A percentile compares a stretch with the other conserved stretches of the same genome.
These are phyloP conservation scores for Pavo muticus DNA, from an alignment of 2,113 vertebrate species.

Conservation along the genomic window DNA sequence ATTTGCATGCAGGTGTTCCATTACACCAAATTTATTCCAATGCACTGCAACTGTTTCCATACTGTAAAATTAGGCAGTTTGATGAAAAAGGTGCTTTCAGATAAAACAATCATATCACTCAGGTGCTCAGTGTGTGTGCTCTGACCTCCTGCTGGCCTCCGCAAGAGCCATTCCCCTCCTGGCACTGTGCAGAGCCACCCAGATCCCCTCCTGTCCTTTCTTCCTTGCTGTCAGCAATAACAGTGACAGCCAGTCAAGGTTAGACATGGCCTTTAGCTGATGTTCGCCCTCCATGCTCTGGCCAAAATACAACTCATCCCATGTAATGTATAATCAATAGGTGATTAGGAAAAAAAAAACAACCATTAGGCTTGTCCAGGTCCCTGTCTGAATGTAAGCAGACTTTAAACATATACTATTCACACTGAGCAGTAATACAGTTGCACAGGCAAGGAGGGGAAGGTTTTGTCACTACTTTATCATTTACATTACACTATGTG, in stretches of 20 bases:
- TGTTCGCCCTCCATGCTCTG: background rate
- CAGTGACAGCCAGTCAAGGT: background rate
- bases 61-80: background rate
- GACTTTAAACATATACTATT: background rate
- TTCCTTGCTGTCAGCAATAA: accelerated
- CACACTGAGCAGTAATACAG: background rate
- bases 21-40: background rate
- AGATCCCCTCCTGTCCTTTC: background rate
- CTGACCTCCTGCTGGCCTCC: background rate
- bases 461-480: background rate
- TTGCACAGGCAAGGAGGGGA: background rate
- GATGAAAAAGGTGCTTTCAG: background rate
- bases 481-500: background rate
- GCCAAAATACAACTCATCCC: background rate
- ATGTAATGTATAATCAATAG: background rate
- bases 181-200: background rate
- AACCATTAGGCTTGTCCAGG: background rate
- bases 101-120: accelerated
- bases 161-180: background rate
- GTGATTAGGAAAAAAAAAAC: background rate
- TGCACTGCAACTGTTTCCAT: background rate
- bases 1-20: background rate
- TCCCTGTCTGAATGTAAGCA: background rate
- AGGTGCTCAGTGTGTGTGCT: background rate
- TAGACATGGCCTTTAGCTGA: background rate